Conservation (phyloP, 1,140 invertebrate genomes). For the Oscheius sp. region DNA sequence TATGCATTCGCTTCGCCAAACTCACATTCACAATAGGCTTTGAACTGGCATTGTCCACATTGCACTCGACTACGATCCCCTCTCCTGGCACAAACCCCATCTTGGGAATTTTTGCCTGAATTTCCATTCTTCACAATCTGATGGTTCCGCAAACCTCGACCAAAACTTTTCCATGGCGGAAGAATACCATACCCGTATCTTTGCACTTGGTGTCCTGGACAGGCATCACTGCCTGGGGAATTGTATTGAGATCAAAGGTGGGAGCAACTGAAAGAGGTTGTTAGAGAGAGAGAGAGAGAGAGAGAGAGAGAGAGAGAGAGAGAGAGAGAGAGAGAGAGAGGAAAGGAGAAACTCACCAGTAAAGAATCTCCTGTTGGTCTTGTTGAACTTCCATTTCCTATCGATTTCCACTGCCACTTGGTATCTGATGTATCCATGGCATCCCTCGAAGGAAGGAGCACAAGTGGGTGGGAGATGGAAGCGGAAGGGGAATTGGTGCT, state of each 20-base stretch:
- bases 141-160: background rate
- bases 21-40: background rate
- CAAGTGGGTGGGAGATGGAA: background rate
- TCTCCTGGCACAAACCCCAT: background rate
- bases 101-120: background rate
- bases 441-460: background rate
- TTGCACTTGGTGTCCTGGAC: background rate
- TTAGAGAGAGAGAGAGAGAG: too few species aligned
- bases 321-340: too few species aligned
- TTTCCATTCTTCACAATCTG: background rate
- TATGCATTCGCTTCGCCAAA: background rate
- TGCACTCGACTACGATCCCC: background rate
- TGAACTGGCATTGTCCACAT: background rate
- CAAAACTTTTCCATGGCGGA: background rate
- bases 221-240: background rate
- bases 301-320: too few species aligned
- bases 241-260: background rate
- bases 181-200: background rate
- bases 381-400: conserved; percentile 1
- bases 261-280: too few species aligned
- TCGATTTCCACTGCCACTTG: background rate
- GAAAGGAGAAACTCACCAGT: too few species aligned
- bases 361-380: background rate
- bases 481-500: conserved; percentile 1
- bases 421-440: background rate